These are phyloP conservation scores for Trogon surrucura DNA, from an alignment of 2,113 vertebrate genomes.

Conservation along the genomic window DNA sequence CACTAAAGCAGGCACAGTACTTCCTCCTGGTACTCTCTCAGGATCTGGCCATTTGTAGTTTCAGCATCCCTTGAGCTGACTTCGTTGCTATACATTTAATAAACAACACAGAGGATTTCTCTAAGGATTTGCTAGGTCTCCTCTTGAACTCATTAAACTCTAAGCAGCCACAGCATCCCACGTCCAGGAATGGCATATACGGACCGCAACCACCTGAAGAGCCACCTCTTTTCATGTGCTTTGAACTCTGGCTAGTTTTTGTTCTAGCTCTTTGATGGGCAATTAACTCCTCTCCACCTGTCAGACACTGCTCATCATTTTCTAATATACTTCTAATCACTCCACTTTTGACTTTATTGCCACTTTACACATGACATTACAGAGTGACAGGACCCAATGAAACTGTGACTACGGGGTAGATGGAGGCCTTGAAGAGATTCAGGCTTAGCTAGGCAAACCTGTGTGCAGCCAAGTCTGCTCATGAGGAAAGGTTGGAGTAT, in stretches of 20 bases:
- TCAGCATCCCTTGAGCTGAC: not conserved
- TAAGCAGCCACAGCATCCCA: not conserved
- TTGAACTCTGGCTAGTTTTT: not conserved
- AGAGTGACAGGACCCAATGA: not conserved
- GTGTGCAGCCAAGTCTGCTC: not conserved
- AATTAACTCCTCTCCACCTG: constrained; percentile 33
- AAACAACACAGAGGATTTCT: not conserved
- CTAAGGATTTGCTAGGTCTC: not conserved
- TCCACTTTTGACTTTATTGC: constrained; percentile 22
- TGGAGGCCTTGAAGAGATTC: not conserved
- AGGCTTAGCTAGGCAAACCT: not conserved
- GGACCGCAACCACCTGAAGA: not conserved
- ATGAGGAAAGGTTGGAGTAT: not conserved
- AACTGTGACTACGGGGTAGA: not conserved
- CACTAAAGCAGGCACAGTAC: not conserved
- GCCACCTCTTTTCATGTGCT: not conserved
- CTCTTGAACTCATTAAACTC: not conserved
- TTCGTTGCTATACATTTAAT: not conserved
- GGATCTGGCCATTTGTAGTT: not conserved
- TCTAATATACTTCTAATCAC: constrained; percentile 9
- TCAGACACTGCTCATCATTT: constrained; percentile 28
- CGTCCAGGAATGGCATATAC: not conserved
- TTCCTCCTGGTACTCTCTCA: not conserved
- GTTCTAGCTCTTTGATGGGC: not conserved
- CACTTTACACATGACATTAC: not conserved